These are phyloP conservation scores for Dreissena rostriformis DNA, from an alignment of 1,140 invertebrate species.

Conservation along the genomic window DNA sequence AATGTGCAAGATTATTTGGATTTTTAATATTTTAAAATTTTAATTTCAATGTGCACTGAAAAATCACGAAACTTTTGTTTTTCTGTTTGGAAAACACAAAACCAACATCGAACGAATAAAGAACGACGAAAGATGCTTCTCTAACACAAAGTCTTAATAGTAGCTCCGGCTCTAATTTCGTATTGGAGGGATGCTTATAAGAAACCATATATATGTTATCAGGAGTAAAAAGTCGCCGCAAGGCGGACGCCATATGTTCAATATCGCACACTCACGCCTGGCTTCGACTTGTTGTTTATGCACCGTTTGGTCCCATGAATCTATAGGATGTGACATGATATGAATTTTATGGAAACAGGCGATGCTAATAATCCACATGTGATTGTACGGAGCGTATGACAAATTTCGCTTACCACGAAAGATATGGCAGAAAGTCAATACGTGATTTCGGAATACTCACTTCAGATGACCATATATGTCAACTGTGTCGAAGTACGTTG, in stretches of 20 bases:
- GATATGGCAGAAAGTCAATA: neutral
- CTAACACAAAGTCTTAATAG: too few relatives aligned
- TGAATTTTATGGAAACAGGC: slow-evolving; percentile 28
- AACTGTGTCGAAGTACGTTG: neutral
- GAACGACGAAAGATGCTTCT: too few relatives aligned
- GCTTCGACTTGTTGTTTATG: slow-evolving; percentile 37
- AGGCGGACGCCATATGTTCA: neutral
- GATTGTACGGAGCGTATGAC: neutral
- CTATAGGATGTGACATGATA: slow-evolving; percentile 26
- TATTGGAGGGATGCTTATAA: slow-evolving; percentile 25
- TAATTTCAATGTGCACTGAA: too few relatives aligned
- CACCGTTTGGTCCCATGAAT: neutral
- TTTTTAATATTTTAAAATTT: too few relatives aligned
- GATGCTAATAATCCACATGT: neutral
- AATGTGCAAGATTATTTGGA: too few relatives aligned
- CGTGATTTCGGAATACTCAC: neutral
- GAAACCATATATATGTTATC: slow-evolving; percentile 14
- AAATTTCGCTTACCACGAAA: neutral
- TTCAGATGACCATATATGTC: neutral
- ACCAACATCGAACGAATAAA: too few relatives aligned
- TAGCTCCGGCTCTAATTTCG: neutral
- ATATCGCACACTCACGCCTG: neutral
- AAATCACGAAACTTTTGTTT: too few relatives aligned
- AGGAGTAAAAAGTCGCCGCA: neutral
- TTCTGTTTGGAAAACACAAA: too few relatives aligned